Conservation (phyloP, 2,113 vertebrate species). For the Aegithalos caudatus region DNA sequence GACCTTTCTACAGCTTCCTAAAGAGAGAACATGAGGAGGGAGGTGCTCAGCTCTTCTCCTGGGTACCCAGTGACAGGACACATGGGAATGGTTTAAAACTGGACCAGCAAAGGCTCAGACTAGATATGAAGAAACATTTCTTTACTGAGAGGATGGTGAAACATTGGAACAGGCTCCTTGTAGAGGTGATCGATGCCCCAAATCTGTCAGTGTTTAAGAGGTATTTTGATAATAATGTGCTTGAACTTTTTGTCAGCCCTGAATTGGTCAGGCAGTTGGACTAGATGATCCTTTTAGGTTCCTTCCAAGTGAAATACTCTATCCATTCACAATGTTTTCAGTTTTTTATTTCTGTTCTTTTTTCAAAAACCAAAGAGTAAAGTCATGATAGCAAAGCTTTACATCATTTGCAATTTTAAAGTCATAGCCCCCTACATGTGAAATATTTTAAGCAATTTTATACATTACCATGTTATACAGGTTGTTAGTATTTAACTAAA, state of each 20-base stretch:
- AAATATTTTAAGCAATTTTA: neutral
- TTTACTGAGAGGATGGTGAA: neutral
- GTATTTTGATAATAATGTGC: neutral
- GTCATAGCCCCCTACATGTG: neutral
- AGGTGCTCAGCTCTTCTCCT: neutral
- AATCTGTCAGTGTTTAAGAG: neutral
- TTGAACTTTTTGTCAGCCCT: neutral
- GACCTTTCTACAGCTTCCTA: neutral
- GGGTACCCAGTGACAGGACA: accelerated
- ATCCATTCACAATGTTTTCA: neutral
- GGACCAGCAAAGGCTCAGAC: neutral
- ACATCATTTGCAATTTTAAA: neutral
- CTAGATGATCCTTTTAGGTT: neutral
- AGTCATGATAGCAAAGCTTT: neutral
- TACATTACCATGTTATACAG: neutral
- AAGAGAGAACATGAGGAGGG: neutral
- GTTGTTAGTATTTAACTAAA: neutral
- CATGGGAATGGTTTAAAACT: neutral
- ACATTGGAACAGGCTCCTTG: neutral
- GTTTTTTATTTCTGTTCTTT: neutral
- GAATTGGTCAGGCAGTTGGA: neutral
- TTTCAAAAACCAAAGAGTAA: neutral
- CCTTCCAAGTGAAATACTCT: neutral
- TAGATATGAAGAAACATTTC: neutral
- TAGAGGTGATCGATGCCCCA: neutral